These are phyloP conservation scores for Spatulosminthurus flaviceps DNA, from an alignment of 2,888 invertebrate genomes.

Conservation along the genomic window DNA sequence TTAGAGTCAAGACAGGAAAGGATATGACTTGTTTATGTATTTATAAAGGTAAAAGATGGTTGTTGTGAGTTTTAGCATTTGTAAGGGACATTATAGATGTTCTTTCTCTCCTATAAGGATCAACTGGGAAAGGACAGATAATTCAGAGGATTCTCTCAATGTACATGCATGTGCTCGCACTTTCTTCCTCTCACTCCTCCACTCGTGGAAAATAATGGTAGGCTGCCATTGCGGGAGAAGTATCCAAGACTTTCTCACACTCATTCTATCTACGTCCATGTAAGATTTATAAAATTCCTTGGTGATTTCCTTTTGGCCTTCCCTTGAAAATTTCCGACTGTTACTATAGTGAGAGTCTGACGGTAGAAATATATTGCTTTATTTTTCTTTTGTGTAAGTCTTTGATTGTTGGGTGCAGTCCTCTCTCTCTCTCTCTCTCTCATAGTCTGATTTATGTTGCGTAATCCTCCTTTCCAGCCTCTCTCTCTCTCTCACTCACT, in stretches of 20 bases:
- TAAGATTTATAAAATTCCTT: conserved; percentile 36
- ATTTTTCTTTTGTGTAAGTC: conserved; percentile 34
- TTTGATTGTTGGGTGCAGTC: conserved; percentile 19
- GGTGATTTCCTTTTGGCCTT: conserved; percentile 24
- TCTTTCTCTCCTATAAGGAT: conserved; percentile 38
- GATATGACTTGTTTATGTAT: too few relatives aligned
- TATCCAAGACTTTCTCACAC: not conserved
- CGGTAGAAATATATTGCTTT: conserved; percentile 43
- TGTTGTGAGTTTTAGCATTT: not conserved
- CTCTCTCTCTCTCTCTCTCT: too few relatives aligned
- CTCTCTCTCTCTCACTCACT: conserved; percentile 10
- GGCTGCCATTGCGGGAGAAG: too few relatives aligned
- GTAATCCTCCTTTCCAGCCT: conserved; percentile 29
- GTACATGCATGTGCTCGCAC: not conserved
- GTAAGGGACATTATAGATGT: not conserved
- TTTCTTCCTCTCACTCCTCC: not conserved
- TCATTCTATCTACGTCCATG: not conserved
- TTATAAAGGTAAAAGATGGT: not conserved
- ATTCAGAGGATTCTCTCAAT: conserved; percentile 32
- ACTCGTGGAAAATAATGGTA: too few relatives aligned
- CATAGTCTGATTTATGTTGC: conserved; percentile 42
- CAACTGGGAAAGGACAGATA: conserved; percentile 44
- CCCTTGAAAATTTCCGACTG: conserved; percentile 28
- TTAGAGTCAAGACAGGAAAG: too few relatives aligned
- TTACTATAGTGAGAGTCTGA: conserved; percentile 34